Evolutionary conservation across 2,797 vertebrate genomes (phyloP).

Genomic region (Periparus ater): DNA sequence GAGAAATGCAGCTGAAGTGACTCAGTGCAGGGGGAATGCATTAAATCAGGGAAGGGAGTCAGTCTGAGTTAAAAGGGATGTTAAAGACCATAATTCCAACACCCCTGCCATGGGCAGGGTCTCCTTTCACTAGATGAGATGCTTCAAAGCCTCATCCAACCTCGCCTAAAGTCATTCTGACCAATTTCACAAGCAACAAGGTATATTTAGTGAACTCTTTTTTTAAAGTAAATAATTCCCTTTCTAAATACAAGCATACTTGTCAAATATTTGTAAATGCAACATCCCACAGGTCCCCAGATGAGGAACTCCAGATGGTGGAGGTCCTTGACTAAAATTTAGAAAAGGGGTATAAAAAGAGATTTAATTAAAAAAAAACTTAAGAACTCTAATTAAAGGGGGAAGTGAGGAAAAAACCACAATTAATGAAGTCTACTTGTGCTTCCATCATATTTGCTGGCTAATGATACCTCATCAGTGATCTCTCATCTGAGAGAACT

Average conservation of each 20-base stretch:
- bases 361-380: neutral
- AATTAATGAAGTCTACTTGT: neutral
- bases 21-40: neutral
- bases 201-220: neutral
- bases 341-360: too few species aligned
- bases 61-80: neutral
- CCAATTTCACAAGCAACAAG: neutral
- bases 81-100: neutral
- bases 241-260: neutral
- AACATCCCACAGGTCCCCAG: neutral
- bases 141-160: neutral
- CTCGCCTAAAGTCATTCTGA: neutral
- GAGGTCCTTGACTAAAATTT: neutral
- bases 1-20: neutral
- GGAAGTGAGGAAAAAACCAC: rapidly evolving
- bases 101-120: neutral
- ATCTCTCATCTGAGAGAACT: neutral
- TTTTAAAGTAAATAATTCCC: neutral
- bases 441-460: neutral
- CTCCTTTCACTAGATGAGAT: neutral
- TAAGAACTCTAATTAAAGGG: neutral
- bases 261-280: neutral
- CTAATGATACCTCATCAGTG: neutral
- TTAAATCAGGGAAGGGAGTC: neutral
- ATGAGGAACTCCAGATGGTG: neutral